Base-by-base conservation (phyloP, 1,140 invertebrate genomes). In the Bactericera cockerelli region DNA sequence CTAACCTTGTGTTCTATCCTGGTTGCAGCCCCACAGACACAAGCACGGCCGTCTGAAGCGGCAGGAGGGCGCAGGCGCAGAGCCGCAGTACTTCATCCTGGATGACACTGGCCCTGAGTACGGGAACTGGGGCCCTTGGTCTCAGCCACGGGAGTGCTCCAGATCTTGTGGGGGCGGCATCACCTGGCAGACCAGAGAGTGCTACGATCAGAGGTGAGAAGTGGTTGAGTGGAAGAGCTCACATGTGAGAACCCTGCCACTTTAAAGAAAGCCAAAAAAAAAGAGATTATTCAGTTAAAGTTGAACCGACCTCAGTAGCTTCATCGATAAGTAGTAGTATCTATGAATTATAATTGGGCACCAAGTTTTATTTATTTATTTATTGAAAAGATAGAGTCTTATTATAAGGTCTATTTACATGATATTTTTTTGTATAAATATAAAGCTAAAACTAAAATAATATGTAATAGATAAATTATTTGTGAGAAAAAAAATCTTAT, bases 141-240 rank as follows among this genome's bases (percentile, higher is more conserved):
- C 81, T 1, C 73, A 79, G 22, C 79, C 82, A 2, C 81, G 80
- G 26, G 76, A 81, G 22, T 94, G 90, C 70, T 91, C 87, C 2
- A 74, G 89, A 49, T 80, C 85, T n/a, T 93, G 90, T 68, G 89
- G 89, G 1, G 89, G 89, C n/a, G 90, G 90, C 42, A 87, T 93
- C 1, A 77, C 86, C 24, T 81, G 76, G 64, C 84, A 88, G 68
- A 80, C 77, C 26, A 77, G 87, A 65, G 79, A 79, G 67, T 89
- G 87, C 71, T 74, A 76, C 26, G 72, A 79, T 60, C 58, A 75
- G 65, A 78, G 78, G 78, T 84, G 74, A 77, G 73, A 70, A 59
- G 19, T 42, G 38, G 53, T n/a, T n/a, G n/a, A n/a, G n/a, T n/a
- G n/a, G n/a, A n/a, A n/a, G n/a, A n/a, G n/a, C n/a, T n/a, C n/a